Base-by-base conservation (phyloP, 2,888 invertebrate genomes). In the Megamerina dolium region DNA sequence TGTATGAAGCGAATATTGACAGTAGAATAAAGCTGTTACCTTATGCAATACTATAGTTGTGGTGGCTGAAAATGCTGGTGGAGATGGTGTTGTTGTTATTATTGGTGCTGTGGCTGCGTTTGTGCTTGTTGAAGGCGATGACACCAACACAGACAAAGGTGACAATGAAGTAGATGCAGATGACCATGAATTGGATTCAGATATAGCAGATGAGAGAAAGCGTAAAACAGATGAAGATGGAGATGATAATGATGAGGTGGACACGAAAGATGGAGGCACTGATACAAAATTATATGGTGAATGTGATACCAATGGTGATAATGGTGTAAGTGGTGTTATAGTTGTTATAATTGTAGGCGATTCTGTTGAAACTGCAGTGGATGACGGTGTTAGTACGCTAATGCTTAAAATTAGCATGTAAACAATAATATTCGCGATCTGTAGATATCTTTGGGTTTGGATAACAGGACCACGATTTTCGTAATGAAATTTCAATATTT, bases 1-100 rank as follows among this genome's bases (percentile, higher is more conserved):
- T n/a, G n/a, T n/a, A n/a, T n/a, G n/a, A n/a, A n/a, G n/a, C n/a
- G n/a, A n/a, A n/a, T n/a, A n/a, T 19, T n/a, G 44, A 44, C n/a
- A n/a, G 46, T 49, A 46, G n/a, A n/a, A n/a, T 31, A 37, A 14
- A 37, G 32, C 37, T 37, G 32, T 37, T 43, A 43, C 43, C 40
- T 34, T 37, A 21, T 19, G 31, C 32, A 33, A 40, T 32, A 43
- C 40, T 48, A 52, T 50, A 44, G 51, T 50, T 27, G 45, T 43
- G 46, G 50, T 41, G 34, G 48, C 38, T 37, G 45, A n/a, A n/a
- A n/a, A n/a, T n/a, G n/a, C 44, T 41, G 46, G 55, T 50, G 55
- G 49, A 50, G 58, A n/a, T n/a, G n/a, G n/a, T n/a, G n/a, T 52
- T 45, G 44, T 41, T 37, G 38, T 43, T 29, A 42, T 12, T 32